Evolutionary conservation across 2,113 vertebrate genomes (phyloP), one percentile per base, ranked within the genome.

Genomic region (Athene noctua): DNA sequence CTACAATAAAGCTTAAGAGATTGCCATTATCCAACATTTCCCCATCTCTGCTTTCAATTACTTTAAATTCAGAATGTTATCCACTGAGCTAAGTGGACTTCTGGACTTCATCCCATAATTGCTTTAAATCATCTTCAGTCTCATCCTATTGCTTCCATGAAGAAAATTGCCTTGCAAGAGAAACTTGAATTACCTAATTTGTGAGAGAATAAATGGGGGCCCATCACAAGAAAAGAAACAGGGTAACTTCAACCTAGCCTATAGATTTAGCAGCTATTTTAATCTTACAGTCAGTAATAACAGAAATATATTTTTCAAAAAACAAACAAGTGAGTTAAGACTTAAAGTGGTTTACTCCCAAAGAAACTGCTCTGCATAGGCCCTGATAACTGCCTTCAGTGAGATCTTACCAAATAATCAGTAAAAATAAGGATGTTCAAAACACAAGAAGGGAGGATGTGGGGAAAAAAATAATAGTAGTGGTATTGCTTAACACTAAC

Each of bases 401-500:
- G 65, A 91, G 47, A 70, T 58, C 63, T 88, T 86, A 83, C 6
- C 32, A 92, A 80, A 49, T 30, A 92, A 77, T 15, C 7, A 65
- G 16, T 34, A 70, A 73, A 92, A 88, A 46, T 34, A 66, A 66
- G 21, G 54, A 52, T 46, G 10, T 57, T 86, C 26, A 57, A 91
- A 80, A 44, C 15, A 26, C 12, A 73, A 46, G 7, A 87, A 81
- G 14, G 13, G 29, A 59, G 15, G 3, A 72, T 11, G 1, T 3
- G 3, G 6, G 2, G 9, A 0, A 2, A 1, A 29, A 26, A 15
- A 16, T 20, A 25, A 2, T 29, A 77, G 13, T 13, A 78, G 22
- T 7, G 52, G 8, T 25, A 23, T 32, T 86, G 17, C 65, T 91
- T 84, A 84, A 91, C 1, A 0, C 5, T 65, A 80, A 46, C 19